Evolutionary conservation across 23 tunicate genomes (phyloP).

Genomic region (Oikopleura vanhoeffeni): DNA sequence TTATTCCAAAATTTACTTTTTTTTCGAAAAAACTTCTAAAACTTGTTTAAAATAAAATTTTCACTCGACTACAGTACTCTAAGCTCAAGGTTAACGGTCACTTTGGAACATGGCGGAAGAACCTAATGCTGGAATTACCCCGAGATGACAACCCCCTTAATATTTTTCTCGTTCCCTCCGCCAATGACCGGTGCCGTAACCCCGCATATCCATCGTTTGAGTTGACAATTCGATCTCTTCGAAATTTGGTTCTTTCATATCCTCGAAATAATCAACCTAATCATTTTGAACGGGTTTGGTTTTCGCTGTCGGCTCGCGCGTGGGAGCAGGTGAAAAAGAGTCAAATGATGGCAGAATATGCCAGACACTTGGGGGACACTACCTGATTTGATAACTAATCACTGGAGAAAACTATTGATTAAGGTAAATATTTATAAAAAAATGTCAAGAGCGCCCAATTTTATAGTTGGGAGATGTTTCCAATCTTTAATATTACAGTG

Average conservation of each 20-base stretch:
- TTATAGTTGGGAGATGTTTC: no score
- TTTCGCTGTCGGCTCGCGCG: not conserved
- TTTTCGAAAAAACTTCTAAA: no score
- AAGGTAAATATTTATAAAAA: no score
- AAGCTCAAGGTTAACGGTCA: not conserved
- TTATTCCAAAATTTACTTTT: no score
- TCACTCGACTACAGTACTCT: no score
- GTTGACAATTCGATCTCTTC: slow-evolving; percentile 5
- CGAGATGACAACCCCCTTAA: not conserved
- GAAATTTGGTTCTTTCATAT: not conserved
- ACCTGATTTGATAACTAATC: not conserved
- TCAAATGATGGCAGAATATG: slow-evolving; percentile 7
- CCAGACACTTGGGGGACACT: not conserved
- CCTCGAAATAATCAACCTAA: not conserved
- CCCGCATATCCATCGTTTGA: slow-evolving; percentile 13
- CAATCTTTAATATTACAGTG: no score
- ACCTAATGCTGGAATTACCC: slow-evolving; percentile 9
- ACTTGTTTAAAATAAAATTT: no score
- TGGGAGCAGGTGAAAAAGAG: slow-evolving; percentile 6
- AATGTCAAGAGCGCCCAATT: no score
- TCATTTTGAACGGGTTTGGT: not conserved
- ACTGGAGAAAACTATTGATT: not conserved
- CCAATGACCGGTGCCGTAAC: slow-evolving; percentile 10
- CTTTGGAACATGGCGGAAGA: slow-evolving; percentile 10
- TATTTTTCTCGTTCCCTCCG: not conserved